Base-by-base conservation (phyloP, 2,888 invertebrate genomes). In the Apotomis turbidana region DNA sequence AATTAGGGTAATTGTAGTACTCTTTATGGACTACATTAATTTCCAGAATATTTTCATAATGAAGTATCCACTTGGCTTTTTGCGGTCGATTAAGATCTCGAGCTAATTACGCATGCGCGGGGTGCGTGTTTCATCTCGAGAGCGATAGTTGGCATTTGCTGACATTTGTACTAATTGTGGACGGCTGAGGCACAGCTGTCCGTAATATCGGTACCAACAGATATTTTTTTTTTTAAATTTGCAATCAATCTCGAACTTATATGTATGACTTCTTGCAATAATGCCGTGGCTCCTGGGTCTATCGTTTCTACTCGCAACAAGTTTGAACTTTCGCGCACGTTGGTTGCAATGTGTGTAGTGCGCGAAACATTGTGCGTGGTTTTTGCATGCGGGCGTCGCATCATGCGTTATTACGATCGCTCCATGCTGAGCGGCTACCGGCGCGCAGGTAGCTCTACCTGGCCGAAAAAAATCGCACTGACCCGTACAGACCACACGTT, bases 131-230 rank as follows among this genome's bases (percentile, higher is more conserved):
- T 68, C 54, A 69, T 69, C 73, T 73, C 59, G 15, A 36, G 44
- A 67, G 46, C 36, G 62, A 67, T 41, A 51, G 62, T 8, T n/a
- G 54, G 3, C 38, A 15, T 5, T 55, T n/a, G 9, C 44, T 64
- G 69, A 64, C 69, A 73, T 69, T 73, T 73, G 46, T 66, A 58
- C 70, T 66, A 74, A 73, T 59, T 70, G 73, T 55, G 36, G 27
- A 71, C 67, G 57, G 67, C 58, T 70, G 63, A 41, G 58, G 54
- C 59, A 70, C 58, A 54, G 63, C 69, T 54, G 46, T 55, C 51
- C 63, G 71, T 49, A 49, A 76, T 68, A 71, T 74, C 74, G 74
- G 74, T 71, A 69, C 71, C 60, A n/a, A n/a, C 49, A 55, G 41
- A 10, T 49, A 6, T 8, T 41, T 52, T 52, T 38, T 15, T 13